phyloP scores from a whole-genome alignment of 2,888 invertebrate genomes.

The Torymus auratus region DNA sequence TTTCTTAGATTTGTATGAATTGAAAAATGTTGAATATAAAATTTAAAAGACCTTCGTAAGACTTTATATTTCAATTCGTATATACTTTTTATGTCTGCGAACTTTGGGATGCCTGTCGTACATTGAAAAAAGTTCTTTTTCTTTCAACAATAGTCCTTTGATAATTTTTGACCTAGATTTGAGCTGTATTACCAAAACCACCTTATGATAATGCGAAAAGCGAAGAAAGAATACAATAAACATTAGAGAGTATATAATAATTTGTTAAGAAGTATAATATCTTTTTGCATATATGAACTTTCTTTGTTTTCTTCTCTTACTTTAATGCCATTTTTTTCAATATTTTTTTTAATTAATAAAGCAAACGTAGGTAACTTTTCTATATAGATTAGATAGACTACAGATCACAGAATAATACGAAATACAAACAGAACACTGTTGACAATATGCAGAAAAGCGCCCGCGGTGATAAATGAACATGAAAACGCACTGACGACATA shows the following conservation, averaged over 20 bases:
- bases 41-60: no score
- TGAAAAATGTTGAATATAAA: no score
- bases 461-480: slow-evolving; percentile 26
- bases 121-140: no score
- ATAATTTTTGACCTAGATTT: slow-evolving; percentile 9
- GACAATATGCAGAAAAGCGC: slow-evolving; percentile 40
- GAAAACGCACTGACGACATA: slow-evolving; percentile 45
- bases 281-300: slow-evolving; percentile 13
- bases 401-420: slow-evolving; percentile 32
- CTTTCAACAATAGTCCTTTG: not conserved
- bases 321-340: slow-evolving; percentile 17
- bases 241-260: slow-evolving; percentile 4
- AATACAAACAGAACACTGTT: slow-evolving; percentile 29
- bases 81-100: no score
- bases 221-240: slow-evolving; percentile 33
- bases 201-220: slow-evolving; percentile 39
- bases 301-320: slow-evolving; percentile 36
- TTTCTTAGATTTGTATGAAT: no score
- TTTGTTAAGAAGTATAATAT: not conserved
- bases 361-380: not conserved
- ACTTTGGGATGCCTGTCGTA: no score
- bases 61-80: no score
- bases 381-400: slow-evolving; percentile 22
- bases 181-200: slow-evolving; percentile 27
- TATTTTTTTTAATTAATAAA: slow-evolving; percentile 19